These are phyloP conservation scores for Achroia grisella DNA, from an alignment of 1,140 invertebrate genomes.

Conservation along the genomic window DNA sequence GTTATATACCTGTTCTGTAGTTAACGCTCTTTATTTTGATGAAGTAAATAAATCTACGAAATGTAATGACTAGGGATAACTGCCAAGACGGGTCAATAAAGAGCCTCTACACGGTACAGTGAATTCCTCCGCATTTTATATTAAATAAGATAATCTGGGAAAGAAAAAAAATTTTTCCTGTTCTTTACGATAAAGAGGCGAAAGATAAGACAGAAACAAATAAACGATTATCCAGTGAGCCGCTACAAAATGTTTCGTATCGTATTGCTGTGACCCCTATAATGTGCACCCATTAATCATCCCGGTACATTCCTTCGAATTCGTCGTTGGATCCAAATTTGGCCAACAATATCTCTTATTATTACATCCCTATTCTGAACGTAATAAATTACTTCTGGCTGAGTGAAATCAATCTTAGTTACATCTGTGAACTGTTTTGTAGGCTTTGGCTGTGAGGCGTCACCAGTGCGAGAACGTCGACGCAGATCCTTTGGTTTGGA, in stretches of 20 bases:
- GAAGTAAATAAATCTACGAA: no score
- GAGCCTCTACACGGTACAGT: neutral
- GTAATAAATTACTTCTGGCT: conserved; percentile 11
- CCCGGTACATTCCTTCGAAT: conserved; percentile 21
- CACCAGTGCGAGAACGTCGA: conserved; percentile 91
- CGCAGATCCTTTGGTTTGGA: conserved; percentile 95
- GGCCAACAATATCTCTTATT: conserved; percentile 32
- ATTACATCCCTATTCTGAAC: conserved; percentile 14
- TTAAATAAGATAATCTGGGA: conserved; percentile 15
- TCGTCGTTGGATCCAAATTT: conserved; percentile 25
- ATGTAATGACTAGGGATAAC: neutral
- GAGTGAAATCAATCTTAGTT: conserved; percentile 13
- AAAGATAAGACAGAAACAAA: conserved; percentile 37
- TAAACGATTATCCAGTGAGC: conserved; percentile 39
- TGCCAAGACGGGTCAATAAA: neutral
- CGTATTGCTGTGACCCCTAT: conserved; percentile 24
- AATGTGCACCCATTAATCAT: conserved; percentile 51
- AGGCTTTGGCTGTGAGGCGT: conserved; percentile 90
- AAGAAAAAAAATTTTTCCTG: conserved; percentile 17
- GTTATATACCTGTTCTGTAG: no score
- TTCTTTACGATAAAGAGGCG: conserved; percentile 29
- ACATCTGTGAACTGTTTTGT: conserved; percentile 13
- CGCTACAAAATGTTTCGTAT: conserved; percentile 40
- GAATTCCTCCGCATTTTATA: conserved; percentile 7
- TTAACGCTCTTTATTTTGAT: no score